phyloP scores from a whole-genome alignment of 1,140 invertebrate genomes.

The Hypsibius dujardini region DNA sequence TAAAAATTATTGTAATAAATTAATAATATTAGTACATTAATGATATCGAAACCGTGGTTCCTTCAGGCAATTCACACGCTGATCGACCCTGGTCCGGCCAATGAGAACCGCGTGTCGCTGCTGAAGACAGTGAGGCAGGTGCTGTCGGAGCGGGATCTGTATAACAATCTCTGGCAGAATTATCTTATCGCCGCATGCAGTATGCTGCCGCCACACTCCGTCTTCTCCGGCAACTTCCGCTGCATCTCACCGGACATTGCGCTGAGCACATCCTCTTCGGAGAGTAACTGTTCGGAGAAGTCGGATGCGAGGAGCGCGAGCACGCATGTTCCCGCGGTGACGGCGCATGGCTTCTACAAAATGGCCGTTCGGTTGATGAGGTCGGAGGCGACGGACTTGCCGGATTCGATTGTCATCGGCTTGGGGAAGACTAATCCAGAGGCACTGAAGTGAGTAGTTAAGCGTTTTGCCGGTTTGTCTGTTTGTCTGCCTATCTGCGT shows the following conservation, averaged over 20 bases:
- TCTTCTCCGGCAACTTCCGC: background rate
- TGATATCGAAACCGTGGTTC: too few species aligned
- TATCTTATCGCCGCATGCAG: conserved; percentile 84
- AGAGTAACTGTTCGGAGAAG: conserved; percentile 6
- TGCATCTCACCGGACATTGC: conserved; percentile 9
- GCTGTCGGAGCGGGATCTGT: conserved; percentile 69
- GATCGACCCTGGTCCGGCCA: conserved; percentile 53
- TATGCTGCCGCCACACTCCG: conserved; percentile 59
- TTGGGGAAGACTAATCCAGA: conserved; percentile 78
- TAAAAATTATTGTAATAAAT: too few species aligned
- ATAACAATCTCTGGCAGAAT: conserved; percentile 85
- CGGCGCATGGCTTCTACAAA: conserved; percentile 58
- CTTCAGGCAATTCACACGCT: conserved; percentile 34
- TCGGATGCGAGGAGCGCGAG: background rate
- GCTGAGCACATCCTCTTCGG: background rate
- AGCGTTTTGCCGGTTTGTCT: too few species aligned
- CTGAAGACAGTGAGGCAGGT: conserved; percentile 60
- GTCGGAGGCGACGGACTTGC: conserved; percentile 75
- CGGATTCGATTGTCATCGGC: conserved; percentile 77
- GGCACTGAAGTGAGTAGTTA: conserved; percentile 74
- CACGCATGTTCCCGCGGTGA: conserved; percentile 18
- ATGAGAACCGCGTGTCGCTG: conserved; percentile 82
- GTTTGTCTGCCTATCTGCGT: too few species aligned
- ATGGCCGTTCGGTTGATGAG: conserved; percentile 62
- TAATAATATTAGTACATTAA: too few species aligned